Conservation (phyloP, 2,113 vertebrate species). For the Bos indicus region DNA sequence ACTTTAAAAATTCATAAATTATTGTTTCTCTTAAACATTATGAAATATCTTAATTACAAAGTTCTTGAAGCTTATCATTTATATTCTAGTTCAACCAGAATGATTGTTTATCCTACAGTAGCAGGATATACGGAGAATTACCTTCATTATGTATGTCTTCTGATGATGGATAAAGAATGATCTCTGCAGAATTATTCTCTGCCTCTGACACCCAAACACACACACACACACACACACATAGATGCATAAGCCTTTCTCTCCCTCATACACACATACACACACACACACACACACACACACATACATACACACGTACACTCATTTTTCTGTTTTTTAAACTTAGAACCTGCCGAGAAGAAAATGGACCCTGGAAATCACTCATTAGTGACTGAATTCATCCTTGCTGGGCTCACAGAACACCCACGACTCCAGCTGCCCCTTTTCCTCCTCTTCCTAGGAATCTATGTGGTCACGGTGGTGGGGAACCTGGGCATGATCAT, state of each 20-base stretch:
- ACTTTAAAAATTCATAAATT: background rate
- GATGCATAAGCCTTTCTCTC: background rate
- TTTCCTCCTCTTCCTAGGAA: background rate
- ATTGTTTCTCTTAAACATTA: background rate
- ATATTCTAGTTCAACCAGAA: background rate
- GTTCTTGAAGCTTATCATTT: background rate
- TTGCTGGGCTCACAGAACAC: background rate
- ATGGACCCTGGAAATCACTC: background rate
- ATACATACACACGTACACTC: background rate
- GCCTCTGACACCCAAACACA: background rate
- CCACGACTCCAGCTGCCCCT: background rate
- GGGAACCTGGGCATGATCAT: background rate
- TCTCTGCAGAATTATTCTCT: background rate
- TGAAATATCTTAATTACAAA: background rate
- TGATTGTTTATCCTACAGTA: background rate
- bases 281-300: background rate
- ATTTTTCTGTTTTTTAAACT: background rate
- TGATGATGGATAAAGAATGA: background rate
- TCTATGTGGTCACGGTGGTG: background rate
- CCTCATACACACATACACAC: background rate
- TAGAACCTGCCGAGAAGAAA: background rate
- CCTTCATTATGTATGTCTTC: background rate
- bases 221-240: background rate
- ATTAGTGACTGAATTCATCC: background rate
- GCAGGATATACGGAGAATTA: background rate